Conservation (phyloP, 1,140 invertebrate genomes). For the Gryon sp. region DNA sequence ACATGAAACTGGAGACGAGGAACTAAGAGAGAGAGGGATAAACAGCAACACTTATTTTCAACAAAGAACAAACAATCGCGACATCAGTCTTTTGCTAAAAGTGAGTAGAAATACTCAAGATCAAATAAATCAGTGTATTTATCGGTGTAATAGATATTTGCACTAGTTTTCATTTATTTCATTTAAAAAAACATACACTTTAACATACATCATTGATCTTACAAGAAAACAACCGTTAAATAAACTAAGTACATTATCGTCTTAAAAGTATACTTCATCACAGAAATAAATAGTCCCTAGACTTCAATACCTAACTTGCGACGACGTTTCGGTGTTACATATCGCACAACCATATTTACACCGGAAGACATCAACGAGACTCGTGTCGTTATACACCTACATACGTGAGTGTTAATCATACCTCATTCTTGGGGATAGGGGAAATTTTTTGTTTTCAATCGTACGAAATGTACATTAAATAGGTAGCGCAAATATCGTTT, state of each 20-base stretch:
- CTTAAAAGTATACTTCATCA: conserved; percentile 64
- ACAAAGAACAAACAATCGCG: conserved; percentile 27
- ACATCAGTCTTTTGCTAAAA: conserved; percentile 63
- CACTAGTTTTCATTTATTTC: neutral
- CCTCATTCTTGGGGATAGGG: conserved; percentile 7
- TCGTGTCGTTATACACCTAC: conserved; percentile 51
- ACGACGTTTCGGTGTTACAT: conserved; percentile 57
- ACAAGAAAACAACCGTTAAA: conserved; percentile 35
- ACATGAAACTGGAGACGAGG: conserved; percentile 54
- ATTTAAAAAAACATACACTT: conserved; percentile 12
- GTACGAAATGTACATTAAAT: conserved; percentile 63
- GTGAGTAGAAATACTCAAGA: conserved; percentile 53
- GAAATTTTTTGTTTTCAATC: conserved; percentile 28
- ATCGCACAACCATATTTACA: conserved; percentile 60
- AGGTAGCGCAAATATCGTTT: conserved; percentile 51
- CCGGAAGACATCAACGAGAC: conserved; percentile 65
- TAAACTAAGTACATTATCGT: conserved; percentile 61
- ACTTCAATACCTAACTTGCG: conserved; percentile 61
- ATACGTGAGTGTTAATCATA: conserved; percentile 36
- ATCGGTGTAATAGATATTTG: conserved; percentile 7
- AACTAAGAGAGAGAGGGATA: conserved; percentile 43
- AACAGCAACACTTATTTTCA: conserved; percentile 14
- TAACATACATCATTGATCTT: conserved; percentile 8
- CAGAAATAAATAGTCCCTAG: conserved; percentile 64
- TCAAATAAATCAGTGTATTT: conserved; percentile 19